Evolutionary conservation across 1,140 invertebrate genomes (phyloP).

Genomic region (Contarinia nasturtii): DNA sequence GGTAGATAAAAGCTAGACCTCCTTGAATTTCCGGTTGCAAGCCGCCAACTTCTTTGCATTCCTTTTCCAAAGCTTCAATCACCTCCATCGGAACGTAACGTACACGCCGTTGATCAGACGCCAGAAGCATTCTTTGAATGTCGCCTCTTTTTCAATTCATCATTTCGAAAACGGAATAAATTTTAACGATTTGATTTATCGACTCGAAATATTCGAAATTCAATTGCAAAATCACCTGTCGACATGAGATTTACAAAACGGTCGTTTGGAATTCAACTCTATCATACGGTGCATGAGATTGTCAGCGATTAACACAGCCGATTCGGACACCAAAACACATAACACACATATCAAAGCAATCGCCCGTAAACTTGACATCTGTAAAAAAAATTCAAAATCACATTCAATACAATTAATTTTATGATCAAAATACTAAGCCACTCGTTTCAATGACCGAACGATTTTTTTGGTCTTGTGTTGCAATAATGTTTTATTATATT

Average conservation of each 20-base stretch:
- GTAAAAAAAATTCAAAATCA: neutral
- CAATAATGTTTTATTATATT: no score
- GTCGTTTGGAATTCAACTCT: conserved; percentile 33
- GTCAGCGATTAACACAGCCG: conserved; percentile 36
- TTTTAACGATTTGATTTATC: neutral
- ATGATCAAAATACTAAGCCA: no score
- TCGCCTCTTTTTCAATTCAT: conserved; percentile 24
- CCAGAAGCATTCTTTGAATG: conserved; percentile 36
- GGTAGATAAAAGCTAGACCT: conserved; percentile 26
- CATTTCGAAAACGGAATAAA: neutral
- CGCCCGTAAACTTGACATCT: neutral
- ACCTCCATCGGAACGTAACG: conserved; percentile 37
- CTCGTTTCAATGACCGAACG: no score
- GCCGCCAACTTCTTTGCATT: conserved; percentile 26
- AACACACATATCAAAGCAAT: neutral
- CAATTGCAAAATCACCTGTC: conserved; percentile 24
- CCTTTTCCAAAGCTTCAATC: conserved; percentile 33
- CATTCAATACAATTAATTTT: no score
- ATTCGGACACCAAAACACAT: conserved; percentile 2
- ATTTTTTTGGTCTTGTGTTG: no score
- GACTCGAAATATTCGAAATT: neutral
- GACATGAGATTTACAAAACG: conserved; percentile 36
- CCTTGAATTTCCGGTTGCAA: conserved; percentile 20
- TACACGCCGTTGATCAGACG: conserved; percentile 33
- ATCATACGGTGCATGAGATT: conserved; percentile 42